These are phyloP conservation scores for Ameiurus melas DNA, from an alignment of 2,113 vertebrate species.

Conservation along the genomic window DNA sequence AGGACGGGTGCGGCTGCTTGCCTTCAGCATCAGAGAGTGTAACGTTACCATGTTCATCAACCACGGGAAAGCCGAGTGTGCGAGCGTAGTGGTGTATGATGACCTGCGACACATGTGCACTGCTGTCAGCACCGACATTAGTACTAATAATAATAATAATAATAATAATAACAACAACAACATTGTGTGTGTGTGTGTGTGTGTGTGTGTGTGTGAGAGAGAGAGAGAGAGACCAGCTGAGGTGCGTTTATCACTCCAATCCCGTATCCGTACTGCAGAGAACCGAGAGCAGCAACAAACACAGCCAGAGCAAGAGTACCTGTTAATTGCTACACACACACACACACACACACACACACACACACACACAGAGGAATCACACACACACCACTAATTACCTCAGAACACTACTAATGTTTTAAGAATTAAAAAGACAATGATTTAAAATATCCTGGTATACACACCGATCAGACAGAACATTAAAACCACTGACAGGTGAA, in stretches of 20 bases:
- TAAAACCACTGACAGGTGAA: no score
- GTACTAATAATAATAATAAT: neutral
- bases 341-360: constrained; percentile 25
- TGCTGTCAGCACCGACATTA: no score
- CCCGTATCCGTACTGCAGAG: constrained; percentile 92
- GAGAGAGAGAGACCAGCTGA: constrained; percentile 77
- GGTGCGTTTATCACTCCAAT: constrained; percentile 95
- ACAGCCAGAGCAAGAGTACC: constrained; percentile 82
- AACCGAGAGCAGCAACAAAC: constrained; percentile 83
- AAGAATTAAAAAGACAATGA: no score
- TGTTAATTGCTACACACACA: constrained; percentile 74
- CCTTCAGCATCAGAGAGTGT: constrained; percentile 39
- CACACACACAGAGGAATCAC: constrained; percentile 6
- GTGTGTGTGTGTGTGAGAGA: constrained; percentile 6
- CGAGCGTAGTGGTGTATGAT: constrained; percentile 82
- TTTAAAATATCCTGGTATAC: no score
- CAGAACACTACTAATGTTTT: neutral
- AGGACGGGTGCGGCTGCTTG: neutral
- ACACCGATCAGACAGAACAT: no score
- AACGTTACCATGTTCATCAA: constrained; percentile 50
- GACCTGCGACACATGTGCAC: constrained; percentile 66
- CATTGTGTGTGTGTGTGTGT: neutral
- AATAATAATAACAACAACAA: neutral
- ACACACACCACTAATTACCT: neutral
- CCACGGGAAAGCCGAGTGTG: constrained; percentile 64